Evolutionary conservation across 1,140 invertebrate genomes (phyloP).

Genomic region (Triops longicaudatus): DNA sequence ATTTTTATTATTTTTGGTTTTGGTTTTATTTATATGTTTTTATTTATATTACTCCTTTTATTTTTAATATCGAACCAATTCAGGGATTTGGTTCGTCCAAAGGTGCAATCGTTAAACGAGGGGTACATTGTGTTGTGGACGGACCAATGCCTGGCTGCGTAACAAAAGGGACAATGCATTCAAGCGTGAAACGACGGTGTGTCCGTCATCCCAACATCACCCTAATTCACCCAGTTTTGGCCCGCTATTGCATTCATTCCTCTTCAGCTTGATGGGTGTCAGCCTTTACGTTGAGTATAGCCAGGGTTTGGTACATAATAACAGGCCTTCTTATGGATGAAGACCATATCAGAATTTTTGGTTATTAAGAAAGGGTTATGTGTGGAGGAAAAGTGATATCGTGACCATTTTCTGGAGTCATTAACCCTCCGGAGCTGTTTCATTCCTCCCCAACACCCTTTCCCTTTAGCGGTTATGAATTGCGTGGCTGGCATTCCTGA

Average conservation of each 20-base stretch:
- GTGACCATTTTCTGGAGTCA: background rate
- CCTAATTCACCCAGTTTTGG: too few relatives aligned
- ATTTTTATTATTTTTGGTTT: too few relatives aligned
- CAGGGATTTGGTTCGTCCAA: too few relatives aligned
- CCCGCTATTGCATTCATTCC: too few relatives aligned
- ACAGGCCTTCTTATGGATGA: background rate
- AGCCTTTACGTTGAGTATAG: background rate
- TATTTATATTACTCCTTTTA: too few relatives aligned
- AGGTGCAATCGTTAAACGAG: too few relatives aligned
- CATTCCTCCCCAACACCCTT: background rate
- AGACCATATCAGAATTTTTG: background rate
- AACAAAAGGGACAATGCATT: background rate
- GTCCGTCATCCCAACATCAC: too few relatives aligned
- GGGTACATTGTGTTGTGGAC: too few relatives aligned
- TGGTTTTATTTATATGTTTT: too few relatives aligned
- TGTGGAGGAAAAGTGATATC: background rate
- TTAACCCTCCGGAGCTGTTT: background rate
- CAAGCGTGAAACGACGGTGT: background rate
- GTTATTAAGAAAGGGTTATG: background rate
- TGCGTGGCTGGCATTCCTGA: conserved; percentile 3
- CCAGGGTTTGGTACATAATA: background rate
- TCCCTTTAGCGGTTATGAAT: background rate
- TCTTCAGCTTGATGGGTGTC: too few relatives aligned
- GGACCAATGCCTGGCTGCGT: background rate
- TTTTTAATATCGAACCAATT: too few relatives aligned